Base-by-base conservation (phyloP, 1,140 invertebrate species). In the Dendrolimus kikuchii region DNA sequence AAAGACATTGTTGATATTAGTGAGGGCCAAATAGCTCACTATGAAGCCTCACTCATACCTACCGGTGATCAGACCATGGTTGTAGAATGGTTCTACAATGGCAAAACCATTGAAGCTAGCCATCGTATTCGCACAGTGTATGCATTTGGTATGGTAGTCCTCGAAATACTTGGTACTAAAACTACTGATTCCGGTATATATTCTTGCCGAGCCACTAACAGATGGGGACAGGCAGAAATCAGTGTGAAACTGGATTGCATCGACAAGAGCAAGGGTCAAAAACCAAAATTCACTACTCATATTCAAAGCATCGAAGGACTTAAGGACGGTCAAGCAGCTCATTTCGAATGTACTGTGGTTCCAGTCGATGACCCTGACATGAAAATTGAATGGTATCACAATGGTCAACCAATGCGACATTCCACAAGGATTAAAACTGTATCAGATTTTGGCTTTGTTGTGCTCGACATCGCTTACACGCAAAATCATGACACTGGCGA, bases 81-180 rank as follows among this genome's bases (percentile, higher is more conserved):
- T 38, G 95, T 99, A 38, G 96, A 99, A 89, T 99, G 98, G 98
- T 98, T 98, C 89, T 98, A 95, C 70, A 97, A 99, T 81, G 95
- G 94, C 40, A 93, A 98, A 79, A 73, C 92, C 0, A 89, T 98
- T 47, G 94, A 96, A 86, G 95, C 96, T 36, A 96, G 95, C 84
- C 94, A 96, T 79, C 91, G 96, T 40, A 94, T 94, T 42, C 90
- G 95, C 70, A 98, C 95, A 39, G 96, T 97, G 36, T 95, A 98
- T 73, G 96, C 96, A 1, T 98, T 98, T 78, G 96, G 96, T 50
- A 96, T 97, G 91, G 96, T 98, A n/a, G 95, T 97, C 40, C 88
- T 98, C 5, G 96, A 98, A 88, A 95, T 98, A 64, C 88, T 97
- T 4, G 96, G 96, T 43, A 95, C 94, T 5, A 95, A 96, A 75